Evolutionary conservation across 2,888 invertebrate genomes (phyloP).

Genomic region (Latheticus oryzae): DNA sequence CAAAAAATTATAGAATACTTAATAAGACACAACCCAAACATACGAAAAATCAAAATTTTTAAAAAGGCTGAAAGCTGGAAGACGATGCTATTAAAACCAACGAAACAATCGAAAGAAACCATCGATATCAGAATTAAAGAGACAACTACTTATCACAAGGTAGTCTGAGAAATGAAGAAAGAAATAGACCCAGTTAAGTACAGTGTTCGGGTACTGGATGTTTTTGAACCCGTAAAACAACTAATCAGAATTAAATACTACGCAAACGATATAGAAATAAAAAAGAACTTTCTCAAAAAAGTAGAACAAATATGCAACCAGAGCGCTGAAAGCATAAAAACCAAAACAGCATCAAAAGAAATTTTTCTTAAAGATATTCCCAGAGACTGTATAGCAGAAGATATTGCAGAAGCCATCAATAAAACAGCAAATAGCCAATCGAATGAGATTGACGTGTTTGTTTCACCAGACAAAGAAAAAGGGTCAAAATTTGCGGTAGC

Average conservation of each 20-base stretch:
- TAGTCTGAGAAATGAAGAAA: not conserved
- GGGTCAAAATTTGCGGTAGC: slow-evolving; percentile 1
- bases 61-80: slow-evolving; percentile 1
- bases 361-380: slow-evolving; percentile 1
- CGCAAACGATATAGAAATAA: not conserved
- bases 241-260: slow-evolving; percentile 1
- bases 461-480: not conserved
- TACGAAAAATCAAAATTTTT: not conserved
- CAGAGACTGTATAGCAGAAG: slow-evolving; percentile 1
- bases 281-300: not conserved
- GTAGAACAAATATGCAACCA: slow-evolving; percentile 1
- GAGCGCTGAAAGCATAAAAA: slow-evolving; percentile 1
- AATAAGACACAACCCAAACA: slow-evolving; percentile 1
- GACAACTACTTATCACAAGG: not conserved
- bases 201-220: slow-evolving; percentile 1
- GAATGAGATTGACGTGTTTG: slow-evolving; percentile 1
- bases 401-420: not conserved
- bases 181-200: slow-evolving; percentile 1
- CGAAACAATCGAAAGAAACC: slow-evolving; percentile 1
- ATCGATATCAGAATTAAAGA: slow-evolving; percentile 1
- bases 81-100: slow-evolving; percentile 1
- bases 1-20: slow-evolving; percentile 1
- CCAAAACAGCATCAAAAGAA: slow-evolving; percentile 1
- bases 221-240: not conserved
- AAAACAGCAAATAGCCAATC: not conserved